Evolutionary conservation across 2,113 vertebrate species (phyloP), one percentile per base, ranked within the genome.

Genomic region (Aldabrachelys gigantea): DNA sequence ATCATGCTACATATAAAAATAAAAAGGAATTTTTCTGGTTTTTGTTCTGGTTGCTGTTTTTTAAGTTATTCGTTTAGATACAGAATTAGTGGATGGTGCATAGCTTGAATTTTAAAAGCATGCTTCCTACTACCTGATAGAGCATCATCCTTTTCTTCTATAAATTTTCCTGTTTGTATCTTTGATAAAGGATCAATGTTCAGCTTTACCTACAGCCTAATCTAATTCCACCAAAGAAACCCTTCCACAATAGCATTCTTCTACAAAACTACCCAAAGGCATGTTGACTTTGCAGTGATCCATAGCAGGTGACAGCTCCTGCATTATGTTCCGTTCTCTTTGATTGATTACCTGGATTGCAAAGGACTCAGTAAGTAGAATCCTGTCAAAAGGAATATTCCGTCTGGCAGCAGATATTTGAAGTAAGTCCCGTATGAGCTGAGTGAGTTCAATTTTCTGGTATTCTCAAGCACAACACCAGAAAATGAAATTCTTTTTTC

Each of bases 381-480:
- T 88, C 19, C 78, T 91, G 88, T 95, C 96, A 96, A 91, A 96
- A 95, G 22, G 82, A 97, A 97, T 97, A 84, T 93, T 97, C 90
- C 95, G 54, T 84, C 78, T 92, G 89, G 57, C 82, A 91, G 59
- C 8, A 93, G 38, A 56, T 85, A 75, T 84, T 96, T 97, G 82
- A 96, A 96, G 82, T 84, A 94, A 94, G 79, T 94, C 80, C 57
- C 82, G 38, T 57, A 69, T 80, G 72, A 89, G 44, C 78, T 72
- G 41, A 87, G 50, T 90, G 8, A 86, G 24, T 87, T 96, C 80
- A 88, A 54, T 97, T 94, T 97, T 93, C 65, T 89, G 44, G 6
- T 88, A 62, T 92, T 96, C 52, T 96, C 10, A 27, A 96, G 87
- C 80, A 87, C 17, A 85, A 0, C 31, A 90, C 31, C 52, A 92